phyloP scores from a whole-genome alignment of 1,140 invertebrate genomes.

The Potamilus streckersoni region DNA sequence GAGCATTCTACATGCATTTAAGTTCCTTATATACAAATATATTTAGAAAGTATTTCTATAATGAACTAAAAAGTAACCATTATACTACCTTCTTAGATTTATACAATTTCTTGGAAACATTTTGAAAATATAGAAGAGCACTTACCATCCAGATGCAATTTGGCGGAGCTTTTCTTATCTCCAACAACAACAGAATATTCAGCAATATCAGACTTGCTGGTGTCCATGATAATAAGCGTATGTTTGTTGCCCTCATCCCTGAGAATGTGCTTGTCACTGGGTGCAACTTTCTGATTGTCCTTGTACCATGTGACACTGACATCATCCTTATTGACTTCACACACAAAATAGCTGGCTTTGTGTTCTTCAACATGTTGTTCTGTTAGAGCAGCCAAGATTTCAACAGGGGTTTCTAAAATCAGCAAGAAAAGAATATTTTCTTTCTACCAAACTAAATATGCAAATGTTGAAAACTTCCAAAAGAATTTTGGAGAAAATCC shows the following conservation, averaged over 20 bases:
- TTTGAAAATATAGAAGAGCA: background rate
- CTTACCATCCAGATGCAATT: conserved; percentile 63
- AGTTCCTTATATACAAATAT: no score
- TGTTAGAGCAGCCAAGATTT: conserved; percentile 51
- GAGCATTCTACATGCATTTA: no score
- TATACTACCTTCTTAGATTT: background rate
- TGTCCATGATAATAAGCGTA: conserved; percentile 58
- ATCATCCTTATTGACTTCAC: conserved; percentile 60
- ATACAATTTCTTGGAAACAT: no score
- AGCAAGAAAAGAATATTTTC: background rate
- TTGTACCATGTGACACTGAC: conserved; percentile 61
- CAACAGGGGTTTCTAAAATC: conserved; percentile 55
- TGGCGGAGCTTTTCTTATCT: conserved; percentile 56
- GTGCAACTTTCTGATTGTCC: conserved; percentile 46
- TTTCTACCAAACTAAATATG: no score
- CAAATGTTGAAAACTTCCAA: no score
- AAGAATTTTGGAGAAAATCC: no score
- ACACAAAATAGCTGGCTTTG: conserved; percentile 52
- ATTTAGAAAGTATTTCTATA: no score
- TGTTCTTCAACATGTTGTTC: conserved; percentile 57
- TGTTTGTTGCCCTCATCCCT: conserved; percentile 49
- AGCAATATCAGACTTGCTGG: conserved; percentile 53
- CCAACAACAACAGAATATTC: conserved; percentile 59
- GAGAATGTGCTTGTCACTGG: conserved; percentile 56
- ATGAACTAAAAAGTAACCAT: background rate